phyloP scores from a whole-genome alignment of 2,113 vertebrate species.

The Furnarius figulus region DNA sequence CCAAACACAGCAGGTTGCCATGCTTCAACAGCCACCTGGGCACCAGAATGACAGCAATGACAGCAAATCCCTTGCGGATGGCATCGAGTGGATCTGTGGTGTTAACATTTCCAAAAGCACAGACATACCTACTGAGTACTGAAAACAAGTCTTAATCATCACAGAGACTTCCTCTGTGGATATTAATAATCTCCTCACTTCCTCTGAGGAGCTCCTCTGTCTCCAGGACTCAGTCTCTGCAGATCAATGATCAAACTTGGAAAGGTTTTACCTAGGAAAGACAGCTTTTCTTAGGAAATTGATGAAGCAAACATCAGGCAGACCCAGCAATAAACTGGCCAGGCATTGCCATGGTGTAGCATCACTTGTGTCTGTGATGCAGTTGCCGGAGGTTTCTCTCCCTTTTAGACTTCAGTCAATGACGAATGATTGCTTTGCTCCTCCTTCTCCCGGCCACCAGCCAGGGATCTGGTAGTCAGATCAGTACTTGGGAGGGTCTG shows the following conservation, averaged over 20 bases:
- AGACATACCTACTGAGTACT: not conserved
- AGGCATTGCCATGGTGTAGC: fast-evolving
- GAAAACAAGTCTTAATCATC: constrained; percentile 5
- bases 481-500: not conserved
- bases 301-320: not conserved
- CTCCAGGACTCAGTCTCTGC: not conserved
- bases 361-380: not conserved
- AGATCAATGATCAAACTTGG: not conserved
- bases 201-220: not conserved
- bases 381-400: fast-evolving
- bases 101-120: not conserved
- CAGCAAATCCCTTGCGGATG: not conserved
- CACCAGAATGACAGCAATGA: not conserved
- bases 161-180: constrained; percentile 17
- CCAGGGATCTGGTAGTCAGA: not conserved
- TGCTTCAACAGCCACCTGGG: not conserved
- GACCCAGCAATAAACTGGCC: not conserved
- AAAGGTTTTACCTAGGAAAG: not conserved
- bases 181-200: constrained; percentile 10
- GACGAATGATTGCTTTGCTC: not conserved
- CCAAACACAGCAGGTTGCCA: not conserved
- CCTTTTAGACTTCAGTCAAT: not conserved
- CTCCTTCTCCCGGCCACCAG: not conserved
- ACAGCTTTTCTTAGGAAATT: not conserved
- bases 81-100: not conserved